phyloP scores from a whole-genome alignment of 2,113 vertebrate species.

The Sclerurus mexicanus region DNA sequence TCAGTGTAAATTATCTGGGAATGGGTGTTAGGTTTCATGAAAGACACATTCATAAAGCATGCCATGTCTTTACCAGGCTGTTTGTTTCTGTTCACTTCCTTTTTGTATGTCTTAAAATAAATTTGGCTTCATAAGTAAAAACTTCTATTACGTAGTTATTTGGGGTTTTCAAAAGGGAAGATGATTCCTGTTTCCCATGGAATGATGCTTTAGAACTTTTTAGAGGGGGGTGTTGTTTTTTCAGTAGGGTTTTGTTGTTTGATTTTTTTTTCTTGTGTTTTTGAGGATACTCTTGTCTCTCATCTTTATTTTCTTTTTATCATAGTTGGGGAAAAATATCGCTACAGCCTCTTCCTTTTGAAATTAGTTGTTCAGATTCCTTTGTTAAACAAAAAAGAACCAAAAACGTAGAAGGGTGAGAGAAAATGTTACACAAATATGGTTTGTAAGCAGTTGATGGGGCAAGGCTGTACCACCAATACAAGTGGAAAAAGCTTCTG shows the following conservation, averaged over 20 bases:
- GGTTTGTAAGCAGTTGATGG: background rate
- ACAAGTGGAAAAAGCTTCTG: background rate
- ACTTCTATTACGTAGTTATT: background rate
- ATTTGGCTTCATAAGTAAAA: background rate
- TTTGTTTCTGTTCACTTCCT: background rate
- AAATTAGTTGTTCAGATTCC: background rate
- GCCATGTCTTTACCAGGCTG: background rate
- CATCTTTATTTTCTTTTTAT: background rate
- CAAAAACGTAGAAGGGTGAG: background rate
- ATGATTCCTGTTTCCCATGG: accelerated
- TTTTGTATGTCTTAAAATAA: background rate
- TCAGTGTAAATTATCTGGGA: background rate
- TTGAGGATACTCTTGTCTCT: background rate
- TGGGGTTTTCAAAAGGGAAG: background rate
- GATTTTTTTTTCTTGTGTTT: background rate
- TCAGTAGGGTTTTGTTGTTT: background rate
- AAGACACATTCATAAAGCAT: accelerated
- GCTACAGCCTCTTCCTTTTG: background rate
- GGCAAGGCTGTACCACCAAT: background rate
- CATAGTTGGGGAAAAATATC: background rate
- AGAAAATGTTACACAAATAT: background rate
- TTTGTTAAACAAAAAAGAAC: background rate
- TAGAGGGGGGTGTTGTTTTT: background rate
- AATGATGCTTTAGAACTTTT: background rate
- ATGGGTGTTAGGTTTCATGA: background rate